Base-by-base conservation (phyloP, 2,888 invertebrate species). In the Hylaea fasciaria region DNA sequence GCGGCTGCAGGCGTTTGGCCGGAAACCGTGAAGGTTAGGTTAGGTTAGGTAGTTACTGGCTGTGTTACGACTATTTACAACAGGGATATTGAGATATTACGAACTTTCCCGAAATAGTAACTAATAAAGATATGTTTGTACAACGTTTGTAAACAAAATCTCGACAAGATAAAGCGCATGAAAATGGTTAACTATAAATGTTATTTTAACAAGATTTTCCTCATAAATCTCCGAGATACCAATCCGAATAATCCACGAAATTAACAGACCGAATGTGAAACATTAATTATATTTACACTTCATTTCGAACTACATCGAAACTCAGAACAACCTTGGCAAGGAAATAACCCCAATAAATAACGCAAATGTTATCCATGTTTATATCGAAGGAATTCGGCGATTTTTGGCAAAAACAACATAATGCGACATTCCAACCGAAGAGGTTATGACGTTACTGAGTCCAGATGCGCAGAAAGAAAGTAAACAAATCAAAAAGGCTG, bases 391-490 rank as follows among this genome's bases (percentile, higher is more conserved):
- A 53, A 54, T 74, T 68, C 64, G 59, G 64, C 68, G 71, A 58
- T 56, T 60, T 75, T 82, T 80, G 82, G 80, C 82, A 81, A 78
- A 78, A 80, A 78, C 74, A 59, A 40, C 22, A 40, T 57, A 47
- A 14, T 39, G 29, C 17, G 41, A 54, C 16, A 63, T 80, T 73
- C 72, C 32, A 45, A 45, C 64, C 56, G 63, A 68, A 72, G 69
- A 77, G 76, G 74, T 48, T 68, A 52, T 48, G 45, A 62, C 28
- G 44, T 57, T 39, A 48, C 48, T 45, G 43, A 57, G 46, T 50
- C 37, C 50, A 54, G 47, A 54, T 40, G 8, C 8, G 16, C 13
- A 28, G 45, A 13, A 44, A 44, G 12, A 44, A 45, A 22, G 22
- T 22, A 22, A 22, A 22, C 22, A 22, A 22, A 5, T 22, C n/a